Evolutionary conservation across 1,140 invertebrate species (phyloP).

Genomic region (Adelges cooleyi): DNA sequence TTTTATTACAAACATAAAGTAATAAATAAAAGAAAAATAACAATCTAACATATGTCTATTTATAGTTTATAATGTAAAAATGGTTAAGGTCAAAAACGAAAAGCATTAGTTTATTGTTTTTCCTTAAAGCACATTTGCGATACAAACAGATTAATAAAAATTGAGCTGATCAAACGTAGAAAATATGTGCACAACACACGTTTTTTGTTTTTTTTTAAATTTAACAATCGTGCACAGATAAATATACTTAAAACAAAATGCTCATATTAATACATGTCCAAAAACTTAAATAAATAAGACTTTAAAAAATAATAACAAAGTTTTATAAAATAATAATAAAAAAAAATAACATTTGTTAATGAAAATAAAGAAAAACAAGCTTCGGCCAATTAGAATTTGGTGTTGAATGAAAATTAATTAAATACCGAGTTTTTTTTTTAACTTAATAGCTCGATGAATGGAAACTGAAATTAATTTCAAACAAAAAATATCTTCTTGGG

Average conservation of each 20-base stretch:
- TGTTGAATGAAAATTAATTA: no score
- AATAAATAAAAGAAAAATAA: conserved; percentile 15
- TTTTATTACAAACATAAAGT: conserved; percentile 1
- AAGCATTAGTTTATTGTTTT: conserved; percentile 12
- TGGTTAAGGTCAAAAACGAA: conserved; percentile 3
- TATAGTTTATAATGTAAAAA: conserved; percentile 18
- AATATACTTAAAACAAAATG: conserved; percentile 21
- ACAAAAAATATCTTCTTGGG: conserved; percentile 1
- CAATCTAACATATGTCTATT: not conserved
- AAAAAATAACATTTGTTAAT: not conserved
- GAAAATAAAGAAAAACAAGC: conserved; percentile 19
- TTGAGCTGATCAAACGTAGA: conserved; percentile 23
- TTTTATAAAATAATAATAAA: not conserved
- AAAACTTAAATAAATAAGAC: conserved; percentile 4
- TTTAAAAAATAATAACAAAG: conserved; percentile 4
- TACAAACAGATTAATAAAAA: conserved; percentile 13
- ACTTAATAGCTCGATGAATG: no score
- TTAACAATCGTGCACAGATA: conserved; percentile 18
- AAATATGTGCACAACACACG: not conserved
- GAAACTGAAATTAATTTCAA: not conserved
- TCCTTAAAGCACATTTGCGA: conserved; percentile 4
- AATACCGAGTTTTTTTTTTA: no score
- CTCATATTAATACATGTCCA: not conserved
- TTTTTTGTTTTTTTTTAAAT: not conserved
- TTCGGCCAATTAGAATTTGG: conserved; percentile 1